These are phyloP conservation scores for Unio pictorum DNA, from an alignment of 2,888 invertebrate genomes.

Conservation along the genomic window DNA sequence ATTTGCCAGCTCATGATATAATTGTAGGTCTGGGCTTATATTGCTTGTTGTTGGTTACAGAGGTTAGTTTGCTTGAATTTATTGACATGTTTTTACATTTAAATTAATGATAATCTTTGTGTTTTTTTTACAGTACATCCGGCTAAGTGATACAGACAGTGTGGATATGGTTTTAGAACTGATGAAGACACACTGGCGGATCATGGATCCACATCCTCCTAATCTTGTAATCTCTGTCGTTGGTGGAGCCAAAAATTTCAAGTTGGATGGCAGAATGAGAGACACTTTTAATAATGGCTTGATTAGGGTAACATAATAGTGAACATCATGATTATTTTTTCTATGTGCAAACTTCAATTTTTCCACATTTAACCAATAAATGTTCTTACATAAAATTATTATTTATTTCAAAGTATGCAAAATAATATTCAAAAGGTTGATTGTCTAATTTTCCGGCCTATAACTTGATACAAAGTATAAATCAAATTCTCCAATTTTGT, in stretches of 20 bases:
- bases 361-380: too few relatives aligned
- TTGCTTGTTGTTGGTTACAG: too few relatives aligned
- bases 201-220: slow-evolving; percentile 68
- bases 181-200: slow-evolving; percentile 68
- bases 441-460: too few relatives aligned
- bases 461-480: too few relatives aligned
- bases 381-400: too few relatives aligned
- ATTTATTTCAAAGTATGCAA: too few relatives aligned
- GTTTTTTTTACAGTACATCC: slow-evolving; percentile 62
- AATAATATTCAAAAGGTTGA: too few relatives aligned
- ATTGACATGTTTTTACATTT: background rate
- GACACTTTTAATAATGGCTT: slow-evolving; percentile 69
- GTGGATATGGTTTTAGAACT: slow-evolving; percentile 63
- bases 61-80: background rate
- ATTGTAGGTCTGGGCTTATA: too few relatives aligned
- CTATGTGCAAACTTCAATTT: too few relatives aligned
- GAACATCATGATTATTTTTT: too few relatives aligned
- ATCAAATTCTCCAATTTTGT: too few relatives aligned
- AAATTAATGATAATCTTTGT: background rate
- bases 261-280: slow-evolving; percentile 70
- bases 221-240: slow-evolving; percentile 71
- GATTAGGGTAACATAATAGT: slow-evolving; percentile 61
- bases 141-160: slow-evolving; percentile 64
- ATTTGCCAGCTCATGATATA: too few relatives aligned
- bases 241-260: slow-evolving; percentile 72